Percentiles rank a stretch among this genome's conserved stretches.
phyloP scores from a whole-genome alignment of 2,888 invertebrate species.

The Busseola fusca region DNA sequence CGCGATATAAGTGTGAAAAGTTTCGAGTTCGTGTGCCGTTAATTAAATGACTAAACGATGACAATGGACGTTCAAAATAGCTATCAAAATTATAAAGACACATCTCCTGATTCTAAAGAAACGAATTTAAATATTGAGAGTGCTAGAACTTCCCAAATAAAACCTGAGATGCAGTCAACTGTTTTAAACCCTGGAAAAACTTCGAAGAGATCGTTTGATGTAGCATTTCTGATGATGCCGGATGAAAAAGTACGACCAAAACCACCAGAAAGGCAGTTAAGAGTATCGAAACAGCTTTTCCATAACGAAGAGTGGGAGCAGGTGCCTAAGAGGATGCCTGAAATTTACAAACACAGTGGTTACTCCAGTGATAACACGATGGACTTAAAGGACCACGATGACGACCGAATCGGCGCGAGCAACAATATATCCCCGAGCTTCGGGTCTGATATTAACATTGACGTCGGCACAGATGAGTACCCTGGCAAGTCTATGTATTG shows the following conservation, averaged over 20 bases:
- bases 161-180: slow-evolving; percentile 81
- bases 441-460: slow-evolving; percentile 86
- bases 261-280: slow-evolving; percentile 87
- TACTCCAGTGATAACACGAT: slow-evolving; percentile 79
- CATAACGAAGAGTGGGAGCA: slow-evolving; percentile 86
- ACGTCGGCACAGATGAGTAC: slow-evolving; percentile 87
- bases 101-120: slow-evolving; percentile 85
- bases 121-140: slow-evolving; percentile 83
- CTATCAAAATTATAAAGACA: slow-evolving; percentile 85
- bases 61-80: slow-evolving; percentile 92
- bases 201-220: slow-evolving; percentile 95
- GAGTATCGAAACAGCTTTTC: slow-evolving; percentile 87
- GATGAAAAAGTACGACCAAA: slow-evolving; percentile 94
- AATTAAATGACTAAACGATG: slow-evolving; percentile 88
- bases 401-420: slow-evolving; percentile 80
- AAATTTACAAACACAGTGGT: slow-evolving; percentile 83
- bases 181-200: slow-evolving; percentile 80
- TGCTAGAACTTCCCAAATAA: slow-evolving; percentile 85
- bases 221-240: slow-evolving; percentile 96
- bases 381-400: slow-evolving; percentile 82
- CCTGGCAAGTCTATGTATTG: slow-evolving; percentile 85
- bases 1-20: slow-evolving; percentile 87
- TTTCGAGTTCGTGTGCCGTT: slow-evolving; percentile 78
- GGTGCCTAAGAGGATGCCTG: slow-evolving; percentile 80
- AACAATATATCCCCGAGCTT: slow-evolving; percentile 86